Evolutionary conservation across 2,797 vertebrate genomes (phyloP).

Genomic region (Lithobates pipiens): DNA sequence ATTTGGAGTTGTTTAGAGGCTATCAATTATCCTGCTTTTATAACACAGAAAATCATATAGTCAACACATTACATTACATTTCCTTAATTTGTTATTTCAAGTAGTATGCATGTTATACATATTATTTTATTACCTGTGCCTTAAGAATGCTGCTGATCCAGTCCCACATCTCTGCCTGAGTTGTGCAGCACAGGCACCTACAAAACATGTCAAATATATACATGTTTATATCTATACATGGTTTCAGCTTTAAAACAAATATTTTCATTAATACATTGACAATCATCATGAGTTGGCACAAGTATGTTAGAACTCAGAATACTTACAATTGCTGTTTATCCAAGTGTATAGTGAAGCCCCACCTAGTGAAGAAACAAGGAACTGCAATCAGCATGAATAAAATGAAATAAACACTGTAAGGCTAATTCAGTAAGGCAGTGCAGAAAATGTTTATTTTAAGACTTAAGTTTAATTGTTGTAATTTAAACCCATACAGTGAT

Average conservation of each 20-base stretch:
- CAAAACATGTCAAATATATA: background rate
- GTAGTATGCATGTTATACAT: too few relatives aligned
- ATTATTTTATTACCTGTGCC: constrained; percentile 81
- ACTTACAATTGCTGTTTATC: constrained; percentile 97
- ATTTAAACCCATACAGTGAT: too few relatives aligned
- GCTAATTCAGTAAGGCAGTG: too few relatives aligned
- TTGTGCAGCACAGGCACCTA: constrained; percentile 87
- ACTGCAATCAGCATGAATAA: background rate
- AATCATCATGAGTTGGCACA: background rate
- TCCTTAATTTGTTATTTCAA: too few relatives aligned
- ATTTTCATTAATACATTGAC: background rate
- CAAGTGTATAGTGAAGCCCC: constrained; percentile 90
- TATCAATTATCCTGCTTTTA: too few relatives aligned
- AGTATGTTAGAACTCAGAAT: constrained; percentile 11
- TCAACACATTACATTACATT: too few relatives aligned
- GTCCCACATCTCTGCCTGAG: constrained; percentile 91
- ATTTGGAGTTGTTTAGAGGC: too few relatives aligned
- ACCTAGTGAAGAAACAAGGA: constrained; percentile 73
- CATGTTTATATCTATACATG: background rate
- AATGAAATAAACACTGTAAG: background rate
- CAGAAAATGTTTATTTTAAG: too few relatives aligned
- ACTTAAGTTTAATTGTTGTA: too few relatives aligned
- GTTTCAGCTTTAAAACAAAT: too few relatives aligned
- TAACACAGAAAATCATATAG: too few relatives aligned
- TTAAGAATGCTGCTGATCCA: constrained; percentile 94